Evolutionary conservation across 1,140 invertebrate genomes (phyloP).

Genomic region (Heliconius hewitsoni): DNA sequence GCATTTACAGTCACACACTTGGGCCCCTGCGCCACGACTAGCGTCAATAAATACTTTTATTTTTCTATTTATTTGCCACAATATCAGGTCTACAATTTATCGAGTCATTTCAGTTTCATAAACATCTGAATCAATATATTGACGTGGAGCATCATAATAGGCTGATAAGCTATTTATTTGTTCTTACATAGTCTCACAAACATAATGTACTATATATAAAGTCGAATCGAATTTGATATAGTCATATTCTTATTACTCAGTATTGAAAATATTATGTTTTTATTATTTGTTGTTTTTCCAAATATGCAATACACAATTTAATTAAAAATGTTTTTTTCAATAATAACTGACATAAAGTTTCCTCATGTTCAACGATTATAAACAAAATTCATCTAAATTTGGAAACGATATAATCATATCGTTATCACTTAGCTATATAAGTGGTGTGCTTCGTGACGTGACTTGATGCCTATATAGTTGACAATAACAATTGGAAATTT

Average conservation of each 20-base stretch:
- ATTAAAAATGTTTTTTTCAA: background rate
- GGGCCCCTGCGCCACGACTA: too few relatives aligned
- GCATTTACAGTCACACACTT: too few relatives aligned
- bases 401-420: background rate
- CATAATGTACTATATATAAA: background rate
- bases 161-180: slow-evolving; percentile 15
- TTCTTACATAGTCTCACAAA: background rate
- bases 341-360: background rate
- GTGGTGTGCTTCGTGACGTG: background rate
- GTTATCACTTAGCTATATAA: background rate
- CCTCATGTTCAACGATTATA: background rate
- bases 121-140: slow-evolving; percentile 37
- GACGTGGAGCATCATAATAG: slow-evolving; percentile 22
- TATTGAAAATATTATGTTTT: background rate
- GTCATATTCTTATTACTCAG: background rate
- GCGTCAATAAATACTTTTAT: background rate
- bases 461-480: background rate
- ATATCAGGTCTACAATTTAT: slow-evolving; percentile 32
- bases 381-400: background rate
- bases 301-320: too few relatives aligned
- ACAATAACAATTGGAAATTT: background rate
- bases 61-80: slow-evolving; percentile 16
- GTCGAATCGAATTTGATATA: background rate
- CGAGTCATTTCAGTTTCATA: slow-evolving; percentile 14
- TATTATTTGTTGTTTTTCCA: too few relatives aligned